These are phyloP conservation scores for Diaphora mendica DNA, from an alignment of 2,888 invertebrate species.

Conservation along the genomic window DNA sequence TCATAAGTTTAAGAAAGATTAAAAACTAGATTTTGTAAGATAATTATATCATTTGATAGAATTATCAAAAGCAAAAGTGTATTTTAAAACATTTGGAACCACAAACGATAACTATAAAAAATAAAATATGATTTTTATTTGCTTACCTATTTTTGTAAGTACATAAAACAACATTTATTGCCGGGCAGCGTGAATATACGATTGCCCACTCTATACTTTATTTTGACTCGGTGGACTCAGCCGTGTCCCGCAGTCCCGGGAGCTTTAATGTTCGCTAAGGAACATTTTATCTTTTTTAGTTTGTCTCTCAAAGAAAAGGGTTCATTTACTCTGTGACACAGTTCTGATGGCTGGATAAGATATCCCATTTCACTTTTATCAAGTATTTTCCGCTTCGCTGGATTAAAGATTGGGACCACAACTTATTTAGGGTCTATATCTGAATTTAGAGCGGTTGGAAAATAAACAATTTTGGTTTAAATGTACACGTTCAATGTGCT, in stretches of 20 bases:
- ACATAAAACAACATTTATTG: conserved; percentile 2
- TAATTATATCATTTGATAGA: background rate
- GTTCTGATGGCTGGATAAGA: conserved; percentile 76
- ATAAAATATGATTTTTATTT: background rate
- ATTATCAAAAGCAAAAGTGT: background rate
- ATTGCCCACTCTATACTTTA: conserved; percentile 72
- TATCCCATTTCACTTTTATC: conserved; percentile 74
- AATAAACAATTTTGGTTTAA: background rate
- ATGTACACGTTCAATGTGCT: background rate
- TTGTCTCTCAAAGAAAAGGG: conserved; percentile 80
- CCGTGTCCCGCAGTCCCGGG: conserved; percentile 62
- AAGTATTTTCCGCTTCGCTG: conserved; percentile 67
- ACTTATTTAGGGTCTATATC: conserved; percentile 31
- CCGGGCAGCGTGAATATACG: conserved; percentile 26
- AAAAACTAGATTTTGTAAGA: background rate
- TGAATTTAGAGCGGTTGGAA: conserved; percentile 22
- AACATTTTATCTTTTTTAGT: conserved; percentile 84
- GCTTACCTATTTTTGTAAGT: background rate
- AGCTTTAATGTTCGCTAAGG: conserved; percentile 82
- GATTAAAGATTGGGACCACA: conserved; percentile 53
- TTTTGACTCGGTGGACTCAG: conserved; percentile 70
- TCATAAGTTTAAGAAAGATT: background rate
- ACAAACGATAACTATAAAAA: background rate
- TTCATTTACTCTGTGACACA: conserved; percentile 80
- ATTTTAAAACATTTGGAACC: background rate